Conservation (phyloP, 37 sponge, comb jelly and placozoan species). For the Geodia barretti region DNA sequence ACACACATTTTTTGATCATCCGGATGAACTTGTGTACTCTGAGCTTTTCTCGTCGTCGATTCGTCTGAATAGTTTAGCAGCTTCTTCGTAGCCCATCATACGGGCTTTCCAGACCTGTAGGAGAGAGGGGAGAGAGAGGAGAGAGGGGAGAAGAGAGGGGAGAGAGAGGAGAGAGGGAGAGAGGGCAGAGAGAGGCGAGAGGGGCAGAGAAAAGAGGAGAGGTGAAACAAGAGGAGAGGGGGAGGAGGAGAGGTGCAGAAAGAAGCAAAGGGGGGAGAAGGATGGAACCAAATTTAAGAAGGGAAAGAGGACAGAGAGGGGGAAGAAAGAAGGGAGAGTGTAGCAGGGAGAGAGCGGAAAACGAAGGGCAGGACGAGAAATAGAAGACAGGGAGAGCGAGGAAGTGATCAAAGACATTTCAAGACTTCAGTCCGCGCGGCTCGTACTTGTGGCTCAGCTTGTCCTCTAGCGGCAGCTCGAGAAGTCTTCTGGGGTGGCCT, state of each 20-base stretch:
- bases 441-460: slow-evolving; percentile 79
- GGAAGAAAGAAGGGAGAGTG: neutral
- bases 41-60: slow-evolving; percentile 83
- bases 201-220: too few relatives aligned
- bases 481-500: slow-evolving; percentile 61
- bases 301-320: neutral
- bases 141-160: neutral
- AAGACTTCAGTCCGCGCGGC: neutral
- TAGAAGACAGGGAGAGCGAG: neutral
- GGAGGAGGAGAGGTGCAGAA: too few relatives aligned
- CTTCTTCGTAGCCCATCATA: slow-evolving; percentile 88
- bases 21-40: slow-evolving; percentile 78
- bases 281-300: neutral
- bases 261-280: too few relatives aligned
- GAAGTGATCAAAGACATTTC: neutral
- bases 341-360: too few relatives aligned
- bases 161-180: too few relatives aligned
- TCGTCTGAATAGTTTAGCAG: slow-evolving; percentile 73
- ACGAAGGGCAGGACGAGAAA: neutral
- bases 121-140: neutral
- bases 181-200: too few relatives aligned
- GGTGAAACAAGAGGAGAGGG: too few relatives aligned
- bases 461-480: slow-evolving; percentile 74
- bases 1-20: slow-evolving; percentile 81
- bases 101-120: slow-evolving; percentile 90